A percentile compares a stretch with the other conserved stretches of the same genome.
These are phyloP conservation scores for Spatulosminthurus flaviceps DNA, from an alignment of 2,888 invertebrate genomes.

Conservation along the genomic window DNA sequence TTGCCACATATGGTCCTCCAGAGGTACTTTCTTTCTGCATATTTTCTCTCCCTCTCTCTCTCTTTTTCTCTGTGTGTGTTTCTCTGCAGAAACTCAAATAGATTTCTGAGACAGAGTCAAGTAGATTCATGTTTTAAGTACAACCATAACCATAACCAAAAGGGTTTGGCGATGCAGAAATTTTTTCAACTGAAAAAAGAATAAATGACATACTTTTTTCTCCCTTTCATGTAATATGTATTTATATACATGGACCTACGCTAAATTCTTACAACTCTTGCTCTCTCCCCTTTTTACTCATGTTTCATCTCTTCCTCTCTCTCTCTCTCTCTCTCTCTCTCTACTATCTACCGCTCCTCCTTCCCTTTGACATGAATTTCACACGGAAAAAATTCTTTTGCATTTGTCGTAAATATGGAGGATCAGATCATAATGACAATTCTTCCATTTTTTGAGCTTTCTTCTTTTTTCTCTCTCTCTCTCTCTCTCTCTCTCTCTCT, in stretches of 20 bases:
- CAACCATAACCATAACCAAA: slow-evolving; percentile 9
- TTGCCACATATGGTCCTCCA: too few species aligned
- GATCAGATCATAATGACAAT: neutral
- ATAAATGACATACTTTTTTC: too few species aligned
- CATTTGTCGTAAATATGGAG: neutral
- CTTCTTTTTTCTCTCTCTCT: neutral
- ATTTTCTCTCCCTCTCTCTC: too few species aligned
- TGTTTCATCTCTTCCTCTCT: neutral
- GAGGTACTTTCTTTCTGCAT: too few species aligned
- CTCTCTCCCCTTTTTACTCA: too few species aligned
- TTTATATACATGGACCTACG: too few species aligned
- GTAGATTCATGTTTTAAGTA: slow-evolving; percentile 6
- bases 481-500: neutral
- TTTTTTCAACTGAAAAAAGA: neutral
- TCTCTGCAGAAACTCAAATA: too few species aligned
- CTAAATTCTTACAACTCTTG: too few species aligned
- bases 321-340: neutral
- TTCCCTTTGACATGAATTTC: neutral
- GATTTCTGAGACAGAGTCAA: neutral
- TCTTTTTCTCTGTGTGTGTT: too few species aligned
- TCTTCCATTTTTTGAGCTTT: too few species aligned
- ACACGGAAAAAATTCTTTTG: neutral
- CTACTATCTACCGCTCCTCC: too few species aligned
- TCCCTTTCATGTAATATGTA: too few species aligned
- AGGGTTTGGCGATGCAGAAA: neutral